Percentiles rank a stretch among this genome's conserved stretches.
phyloP scores from a whole-genome alignment of 2,888 invertebrate species.

The Copidosoma aretas region DNA sequence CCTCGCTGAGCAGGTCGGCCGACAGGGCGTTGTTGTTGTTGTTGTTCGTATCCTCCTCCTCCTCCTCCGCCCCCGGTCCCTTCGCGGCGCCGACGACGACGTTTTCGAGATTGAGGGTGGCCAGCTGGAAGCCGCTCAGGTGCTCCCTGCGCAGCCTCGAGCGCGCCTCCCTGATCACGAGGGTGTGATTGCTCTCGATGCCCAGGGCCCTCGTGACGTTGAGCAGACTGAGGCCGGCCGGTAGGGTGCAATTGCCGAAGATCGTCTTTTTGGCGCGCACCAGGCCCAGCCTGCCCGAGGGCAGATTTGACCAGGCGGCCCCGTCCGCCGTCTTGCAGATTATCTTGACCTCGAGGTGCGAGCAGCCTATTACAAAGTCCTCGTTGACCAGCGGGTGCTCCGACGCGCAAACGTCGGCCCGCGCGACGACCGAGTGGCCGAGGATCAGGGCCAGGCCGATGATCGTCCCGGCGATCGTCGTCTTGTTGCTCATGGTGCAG shows the following conservation, averaged over 20 bases:
- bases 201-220: conserved; percentile 18
- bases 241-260: conserved; percentile 22
- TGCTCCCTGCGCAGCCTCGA: not conserved
- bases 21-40: not conserved
- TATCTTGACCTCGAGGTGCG: not conserved
- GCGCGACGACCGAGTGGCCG: not conserved
- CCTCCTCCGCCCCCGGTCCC: not conserved
- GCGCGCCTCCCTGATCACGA: conserved; percentile 5
- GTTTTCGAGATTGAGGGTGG: not conserved
- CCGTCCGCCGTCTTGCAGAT: not conserved
- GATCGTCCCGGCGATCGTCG: not conserved
- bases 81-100: too few species aligned
- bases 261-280: not conserved
- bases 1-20: conserved; percentile 8
- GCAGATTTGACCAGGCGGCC: conserved; percentile 1
- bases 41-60: too few species aligned
- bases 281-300: not conserved
- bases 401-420: not conserved
- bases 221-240: conserved; percentile 1
- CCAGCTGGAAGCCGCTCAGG: not conserved
- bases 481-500: too few species aligned
- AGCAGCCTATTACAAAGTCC: not conserved
- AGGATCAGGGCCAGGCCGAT: not conserved
- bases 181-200: not conserved
- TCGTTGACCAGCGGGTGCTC: not conserved